Conservation (phyloP, 2,113 vertebrate species). For the Oncorhynchus tshawytscha region DNA sequence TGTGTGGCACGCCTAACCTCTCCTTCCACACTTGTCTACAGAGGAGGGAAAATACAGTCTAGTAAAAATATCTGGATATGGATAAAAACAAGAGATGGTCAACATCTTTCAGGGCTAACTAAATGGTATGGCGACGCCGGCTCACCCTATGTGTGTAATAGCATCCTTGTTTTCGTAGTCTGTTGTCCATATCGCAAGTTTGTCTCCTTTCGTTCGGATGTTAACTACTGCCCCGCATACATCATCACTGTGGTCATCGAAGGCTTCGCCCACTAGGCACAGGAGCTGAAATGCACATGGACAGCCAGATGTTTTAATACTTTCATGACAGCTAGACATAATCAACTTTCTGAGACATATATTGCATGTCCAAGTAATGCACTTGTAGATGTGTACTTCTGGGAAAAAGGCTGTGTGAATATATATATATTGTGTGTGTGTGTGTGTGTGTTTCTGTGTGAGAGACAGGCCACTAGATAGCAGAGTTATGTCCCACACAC, state of each 20-base stretch:
- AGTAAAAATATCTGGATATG: not conserved
- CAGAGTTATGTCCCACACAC: no score
- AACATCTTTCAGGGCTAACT: not conserved
- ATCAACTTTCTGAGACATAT: not conserved
- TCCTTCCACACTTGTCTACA: conserved; percentile 93
- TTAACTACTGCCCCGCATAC: conserved; percentile 98
- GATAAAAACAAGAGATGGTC: no score
- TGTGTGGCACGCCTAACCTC: conserved; percentile 90
- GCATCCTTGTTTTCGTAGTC: conserved; percentile 97
- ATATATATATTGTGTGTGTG: no score
- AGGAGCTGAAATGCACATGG: conserved; percentile 80
- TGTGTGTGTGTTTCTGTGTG: not conserved
- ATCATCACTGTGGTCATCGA: conserved; percentile 94
- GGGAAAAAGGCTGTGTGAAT: no score
- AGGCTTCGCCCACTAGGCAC: conserved; percentile 97
- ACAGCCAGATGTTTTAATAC: not conserved
- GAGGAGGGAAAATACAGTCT: conserved; percentile 15
- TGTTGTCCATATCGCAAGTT: conserved; percentile 97
- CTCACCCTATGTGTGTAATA: conserved; percentile 96
- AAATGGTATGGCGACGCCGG: not conserved
- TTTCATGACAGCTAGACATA: not conserved
- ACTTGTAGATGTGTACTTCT: not conserved
- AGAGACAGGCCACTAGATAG: no score
- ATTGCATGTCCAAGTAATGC: conserved; percentile 21
- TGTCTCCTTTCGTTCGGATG: conserved; percentile 94